A percentile compares a stretch with the other conserved stretches of the same genome.
These are phyloP conservation scores for Aphodius granarius DNA, from an alignment of 2,888 invertebrate species.

Conservation along the genomic window DNA sequence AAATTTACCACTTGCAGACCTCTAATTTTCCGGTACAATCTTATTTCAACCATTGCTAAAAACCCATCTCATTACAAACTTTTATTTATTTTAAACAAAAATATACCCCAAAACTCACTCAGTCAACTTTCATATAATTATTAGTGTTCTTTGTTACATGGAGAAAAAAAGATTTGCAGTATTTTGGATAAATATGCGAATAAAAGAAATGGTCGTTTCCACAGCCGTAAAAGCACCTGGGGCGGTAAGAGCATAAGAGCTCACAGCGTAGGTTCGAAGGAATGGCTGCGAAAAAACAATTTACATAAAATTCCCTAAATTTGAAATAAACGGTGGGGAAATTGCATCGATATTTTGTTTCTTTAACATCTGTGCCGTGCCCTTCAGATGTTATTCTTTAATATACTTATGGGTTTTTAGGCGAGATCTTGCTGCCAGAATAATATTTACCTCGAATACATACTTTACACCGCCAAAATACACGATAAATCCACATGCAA, in stretches of 20 bases:
- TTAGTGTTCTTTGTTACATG: not conserved
- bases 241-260: not conserved
- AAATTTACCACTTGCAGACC: not conserved
- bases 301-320: not conserved
- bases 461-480: not conserved
- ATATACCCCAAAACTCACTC: not conserved
- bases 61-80: not conserved
- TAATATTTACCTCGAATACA: not conserved
- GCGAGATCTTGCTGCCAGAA: not conserved
- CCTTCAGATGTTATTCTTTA: slow-evolving; percentile 17
- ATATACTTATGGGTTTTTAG: slow-evolving; percentile 13
- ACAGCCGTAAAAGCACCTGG: not conserved
- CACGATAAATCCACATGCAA: not conserved
- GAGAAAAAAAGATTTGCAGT: not conserved
- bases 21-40: not conserved
- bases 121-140: not conserved
- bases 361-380: not conserved
- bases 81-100: not conserved
- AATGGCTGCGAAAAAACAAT: not conserved
- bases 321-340: not conserved
- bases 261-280: not conserved
- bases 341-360: slow-evolving; percentile 1
- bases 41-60: not conserved
- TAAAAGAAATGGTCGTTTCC: not conserved
- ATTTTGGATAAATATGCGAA: not conserved